phyloP scores from a whole-genome alignment of 2,888 invertebrate genomes.

The Chouioia cunea region DNA sequence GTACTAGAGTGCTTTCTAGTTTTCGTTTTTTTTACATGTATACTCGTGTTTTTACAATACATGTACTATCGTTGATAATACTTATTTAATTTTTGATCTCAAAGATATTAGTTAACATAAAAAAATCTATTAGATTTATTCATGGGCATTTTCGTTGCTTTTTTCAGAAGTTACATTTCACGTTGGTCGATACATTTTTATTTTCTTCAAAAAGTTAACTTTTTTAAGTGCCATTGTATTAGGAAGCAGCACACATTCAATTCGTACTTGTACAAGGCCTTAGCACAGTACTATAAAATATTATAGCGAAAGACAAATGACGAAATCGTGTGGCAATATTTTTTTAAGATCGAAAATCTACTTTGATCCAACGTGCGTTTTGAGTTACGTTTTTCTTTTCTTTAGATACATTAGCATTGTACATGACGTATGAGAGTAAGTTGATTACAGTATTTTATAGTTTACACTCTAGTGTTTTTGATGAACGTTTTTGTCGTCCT shows the following conservation, averaged over 20 bases:
- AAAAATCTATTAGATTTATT: slow-evolving; percentile 11
- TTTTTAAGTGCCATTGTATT: too few relatives aligned
- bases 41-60: slow-evolving; percentile 12
- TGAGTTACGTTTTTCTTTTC: slow-evolving; percentile 50
- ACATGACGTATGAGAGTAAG: slow-evolving; percentile 46
- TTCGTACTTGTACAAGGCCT: slow-evolving; percentile 50
- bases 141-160: slow-evolving; percentile 21
- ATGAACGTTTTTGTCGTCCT: slow-evolving; percentile 37
- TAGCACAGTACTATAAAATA: slow-evolving; percentile 52
- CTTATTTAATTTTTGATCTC: slow-evolving; percentile 45
- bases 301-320: slow-evolving; percentile 39
- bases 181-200: too few relatives aligned
- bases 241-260: slow-evolving; percentile 34
- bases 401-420: slow-evolving; percentile 47
- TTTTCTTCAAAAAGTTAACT: too few relatives aligned
- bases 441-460: slow-evolving; percentile 60
- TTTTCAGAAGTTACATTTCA: not conserved
- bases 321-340: slow-evolving; percentile 46
- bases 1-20: slow-evolving; percentile 35
- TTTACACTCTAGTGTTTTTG: slow-evolving; percentile 40
- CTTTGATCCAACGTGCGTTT: slow-evolving; percentile 37
- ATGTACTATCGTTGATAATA: slow-evolving; percentile 22
- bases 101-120: slow-evolving; percentile 22
- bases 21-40: slow-evolving; percentile 32
- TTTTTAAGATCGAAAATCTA: slow-evolving; percentile 25